phyloP scores from a whole-genome alignment of 2,113 vertebrate genomes.

The Toxotes chatareus region DNA sequence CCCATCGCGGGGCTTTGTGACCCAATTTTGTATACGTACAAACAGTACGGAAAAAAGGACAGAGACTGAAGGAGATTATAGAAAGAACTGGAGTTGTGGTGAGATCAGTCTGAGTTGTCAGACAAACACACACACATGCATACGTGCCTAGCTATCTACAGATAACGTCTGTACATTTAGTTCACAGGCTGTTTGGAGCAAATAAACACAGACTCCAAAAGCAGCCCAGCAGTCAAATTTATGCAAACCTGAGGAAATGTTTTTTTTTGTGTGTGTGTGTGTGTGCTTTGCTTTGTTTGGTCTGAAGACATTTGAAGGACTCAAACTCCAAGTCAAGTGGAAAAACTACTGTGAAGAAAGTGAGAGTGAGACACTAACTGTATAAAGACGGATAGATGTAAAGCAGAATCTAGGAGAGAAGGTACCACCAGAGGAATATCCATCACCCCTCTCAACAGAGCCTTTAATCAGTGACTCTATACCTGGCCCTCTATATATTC shows the following conservation, averaged over 20 bases:
- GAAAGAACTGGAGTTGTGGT: not conserved
- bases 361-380: not conserved
- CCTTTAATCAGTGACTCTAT: slow-evolving; percentile 38
- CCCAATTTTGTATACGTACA: not conserved
- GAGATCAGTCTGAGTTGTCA: slow-evolving; percentile 1
- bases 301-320: slow-evolving; percentile 8
- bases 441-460: not conserved
- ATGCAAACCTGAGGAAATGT: not conserved
- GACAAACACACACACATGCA: not conserved
- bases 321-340: not conserved
- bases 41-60: not conserved
- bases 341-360: slow-evolving; percentile 7
- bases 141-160: not conserved
- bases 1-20: not conserved
- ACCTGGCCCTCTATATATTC: slow-evolving; percentile 40
- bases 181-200: not conserved
- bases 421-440: slow-evolving; percentile 18
- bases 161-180: not conserved
- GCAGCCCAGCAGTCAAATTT: not conserved
- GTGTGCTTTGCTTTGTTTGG: not conserved
- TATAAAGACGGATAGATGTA: slow-evolving; percentile 12
- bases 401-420: slow-evolving; percentile 28
- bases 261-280: not conserved
- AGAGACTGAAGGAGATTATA: not conserved
- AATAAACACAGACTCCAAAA: not conserved